Evolutionary conservation across 2,113 vertebrate genomes (phyloP).

Genomic region (Natator depressus): DNA sequence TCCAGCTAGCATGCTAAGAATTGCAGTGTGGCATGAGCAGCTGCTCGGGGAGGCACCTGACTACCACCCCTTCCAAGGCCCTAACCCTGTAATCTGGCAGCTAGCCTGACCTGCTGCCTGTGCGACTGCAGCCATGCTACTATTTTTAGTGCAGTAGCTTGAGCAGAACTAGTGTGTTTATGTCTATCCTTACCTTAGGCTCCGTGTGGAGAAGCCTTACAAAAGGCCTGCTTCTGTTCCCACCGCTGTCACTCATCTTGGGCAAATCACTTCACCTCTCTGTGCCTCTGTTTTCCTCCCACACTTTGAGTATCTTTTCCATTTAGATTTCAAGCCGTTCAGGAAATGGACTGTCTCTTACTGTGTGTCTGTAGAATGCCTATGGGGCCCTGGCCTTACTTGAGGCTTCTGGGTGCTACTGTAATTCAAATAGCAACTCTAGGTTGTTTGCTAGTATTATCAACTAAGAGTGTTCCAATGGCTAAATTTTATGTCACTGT

Average conservation of each 20-base stretch:
- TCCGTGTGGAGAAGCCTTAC: not conserved
- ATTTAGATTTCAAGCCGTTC: fast-evolving
- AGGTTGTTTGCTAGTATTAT: not conserved
- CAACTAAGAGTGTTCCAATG: not conserved
- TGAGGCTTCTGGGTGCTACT: not conserved
- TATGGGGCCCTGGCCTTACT: not conserved
- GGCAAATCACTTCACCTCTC: not conserved
- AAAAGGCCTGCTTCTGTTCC: not conserved
- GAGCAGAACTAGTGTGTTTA: not conserved
- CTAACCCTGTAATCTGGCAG: not conserved
- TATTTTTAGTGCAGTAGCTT: not conserved
- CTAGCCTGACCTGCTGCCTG: not conserved
- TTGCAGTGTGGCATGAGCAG: not conserved
- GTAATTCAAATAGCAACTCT: not conserved
- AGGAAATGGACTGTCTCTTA: not conserved
- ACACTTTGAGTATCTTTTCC: not conserved
- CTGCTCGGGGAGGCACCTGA: not conserved
- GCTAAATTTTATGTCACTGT: not conserved
- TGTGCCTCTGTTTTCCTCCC: not conserved
- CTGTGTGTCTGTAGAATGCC: not conserved
- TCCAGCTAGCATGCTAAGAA: not conserved
- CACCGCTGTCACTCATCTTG: not conserved
- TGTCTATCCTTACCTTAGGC: not conserved
- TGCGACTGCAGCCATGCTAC: not conserved
- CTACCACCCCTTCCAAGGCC: not conserved